Base-by-base conservation (phyloP, 2,888 invertebrate species). In the Apotomis betuletana region DNA sequence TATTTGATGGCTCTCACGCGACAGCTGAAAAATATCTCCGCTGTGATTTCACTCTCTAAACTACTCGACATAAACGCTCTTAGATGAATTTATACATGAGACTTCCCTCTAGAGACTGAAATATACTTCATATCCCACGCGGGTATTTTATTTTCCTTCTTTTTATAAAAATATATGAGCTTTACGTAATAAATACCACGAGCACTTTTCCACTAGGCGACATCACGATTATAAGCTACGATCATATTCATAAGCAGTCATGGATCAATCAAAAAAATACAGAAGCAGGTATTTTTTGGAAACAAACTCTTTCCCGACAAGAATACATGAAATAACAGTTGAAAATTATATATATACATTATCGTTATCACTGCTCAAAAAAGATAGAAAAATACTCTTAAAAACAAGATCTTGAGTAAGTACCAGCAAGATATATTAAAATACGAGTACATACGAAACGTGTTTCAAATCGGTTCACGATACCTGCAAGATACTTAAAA, bases 1-100 rank as follows among this genome's bases (percentile, higher is more conserved):
- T 81, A 74, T 73, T 74, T 74, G 69, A 73, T 73, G 63, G 58
- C 67, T 72, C 62, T 63, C 72, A 54, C 62, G 67, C 58, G 68
- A 72, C 72, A 72, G 67, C 72, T 72, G 68, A 68, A 58, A 72
- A 72, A 72, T 72, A 72, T 58, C 62, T 13, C 62, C 63, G 15
- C 67, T 68, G 58, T 63, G 68, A 72, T 72, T 63, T 62, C 63
- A 68, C 67, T 72, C 61, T 71, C 67, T 72, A 67, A 72, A 72
- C 68, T 54, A 72, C 67, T 72, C 68, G 52, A 62, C 67, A 62
- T 72, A 62, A 72, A 72, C 63, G 67, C 58, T 62, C 51, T 27
- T 44, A 54, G 62, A 63, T 63, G 67, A 67, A 72, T 72, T 46
- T 67, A 67, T 58, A 72, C 71, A 67, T 62, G 57, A 72, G 62